These are phyloP conservation scores for Chaetops frenatus DNA, from an alignment of 2,113 vertebrate genomes.

Conservation along the genomic window DNA sequence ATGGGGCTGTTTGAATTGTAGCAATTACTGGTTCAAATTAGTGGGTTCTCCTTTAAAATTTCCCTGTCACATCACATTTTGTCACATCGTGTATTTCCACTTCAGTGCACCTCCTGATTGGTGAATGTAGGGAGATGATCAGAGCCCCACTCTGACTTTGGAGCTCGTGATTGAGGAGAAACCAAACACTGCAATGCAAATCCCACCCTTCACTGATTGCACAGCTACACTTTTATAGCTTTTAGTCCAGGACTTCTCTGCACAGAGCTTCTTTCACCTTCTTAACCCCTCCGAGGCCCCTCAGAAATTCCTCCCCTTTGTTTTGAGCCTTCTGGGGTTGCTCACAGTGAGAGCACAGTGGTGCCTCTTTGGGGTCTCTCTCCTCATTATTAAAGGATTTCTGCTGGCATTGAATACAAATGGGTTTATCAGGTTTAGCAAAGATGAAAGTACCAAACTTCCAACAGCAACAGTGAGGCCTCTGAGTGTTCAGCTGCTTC, in stretches of 20 bases:
- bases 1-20: slow-evolving; percentile 40
- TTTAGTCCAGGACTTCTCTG: not conserved
- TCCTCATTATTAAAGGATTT: not conserved
- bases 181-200: not conserved
- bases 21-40: slow-evolving; percentile 59
- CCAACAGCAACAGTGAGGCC: not conserved
- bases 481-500: not conserved
- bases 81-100: not conserved
- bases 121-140: not conserved
- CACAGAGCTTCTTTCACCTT: not conserved
- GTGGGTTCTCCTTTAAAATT: slow-evolving; percentile 48
- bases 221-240: not conserved
- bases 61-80: slow-evolving; percentile 38
- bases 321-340: not conserved
- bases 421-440: not conserved
- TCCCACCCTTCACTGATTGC: not conserved
- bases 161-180: not conserved
- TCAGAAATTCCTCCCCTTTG: not conserved
- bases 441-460: not conserved
- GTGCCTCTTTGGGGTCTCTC: not conserved
- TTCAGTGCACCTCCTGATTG: not conserved
- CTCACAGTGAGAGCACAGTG: not conserved
- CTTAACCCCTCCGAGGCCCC: not conserved
- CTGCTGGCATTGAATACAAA: not conserved
- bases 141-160: not conserved